These are phyloP conservation scores for Chaetogeoica ovagalla DNA, from an alignment of 2,888 invertebrate species.

Conservation along the genomic window DNA sequence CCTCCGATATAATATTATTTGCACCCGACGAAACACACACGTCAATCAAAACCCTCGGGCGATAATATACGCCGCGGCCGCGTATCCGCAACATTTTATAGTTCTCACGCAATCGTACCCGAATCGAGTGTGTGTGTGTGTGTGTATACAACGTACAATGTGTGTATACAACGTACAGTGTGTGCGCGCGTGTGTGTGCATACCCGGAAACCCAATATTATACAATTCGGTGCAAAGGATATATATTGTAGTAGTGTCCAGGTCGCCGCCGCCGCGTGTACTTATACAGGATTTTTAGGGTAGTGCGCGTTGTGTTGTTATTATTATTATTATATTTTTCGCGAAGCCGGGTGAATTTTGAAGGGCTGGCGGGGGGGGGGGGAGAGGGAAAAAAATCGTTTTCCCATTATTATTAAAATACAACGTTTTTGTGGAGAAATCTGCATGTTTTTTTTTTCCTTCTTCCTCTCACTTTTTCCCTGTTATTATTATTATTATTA, in stretches of 20 bases:
- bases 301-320: background rate
- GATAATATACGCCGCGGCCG: too few relatives aligned
- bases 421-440: slow-evolving; percentile 26
- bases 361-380: too few relatives aligned
- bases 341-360: slow-evolving; percentile 28
- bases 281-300: background rate
- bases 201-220: slow-evolving; percentile 43
- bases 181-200: too few relatives aligned
- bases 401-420: slow-evolving; percentile 39
- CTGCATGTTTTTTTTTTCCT: slow-evolving; percentile 29
- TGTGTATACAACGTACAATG: background rate
- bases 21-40: background rate
- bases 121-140: too few relatives aligned
- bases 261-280: background rate
- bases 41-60: slow-evolving; percentile 32
- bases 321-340: slow-evolving; percentile 18
- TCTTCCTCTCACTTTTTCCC: too few relatives aligned
- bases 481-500: too few relatives aligned
- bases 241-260: background rate
- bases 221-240: too few relatives aligned
- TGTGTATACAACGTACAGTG: too few relatives aligned
- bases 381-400: slow-evolving; percentile 9
- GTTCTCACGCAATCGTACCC: slow-evolving; percentile 42
- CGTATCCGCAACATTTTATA: slow-evolving; percentile 6
- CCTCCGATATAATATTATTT: background rate